A percentile compares a stretch with the other conserved stretches of the same genome.
Evolutionary conservation across 2,797 vertebrate species (phyloP).

Genomic region (Moxostoma hubbsi): DNA sequence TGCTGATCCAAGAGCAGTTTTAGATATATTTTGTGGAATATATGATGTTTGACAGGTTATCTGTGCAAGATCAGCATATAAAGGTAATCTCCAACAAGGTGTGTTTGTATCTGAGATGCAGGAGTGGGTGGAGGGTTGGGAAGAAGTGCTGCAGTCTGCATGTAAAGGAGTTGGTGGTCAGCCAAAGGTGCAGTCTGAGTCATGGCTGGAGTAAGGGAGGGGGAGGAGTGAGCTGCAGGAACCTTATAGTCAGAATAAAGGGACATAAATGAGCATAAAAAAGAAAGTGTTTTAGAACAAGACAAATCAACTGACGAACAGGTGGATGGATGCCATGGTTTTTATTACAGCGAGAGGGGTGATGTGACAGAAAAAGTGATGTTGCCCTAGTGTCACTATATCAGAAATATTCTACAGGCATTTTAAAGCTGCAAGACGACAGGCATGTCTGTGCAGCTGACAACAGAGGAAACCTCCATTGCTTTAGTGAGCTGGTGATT

Average conservation of each 20-base stretch:
- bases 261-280: neutral
- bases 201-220: constrained; percentile 28
- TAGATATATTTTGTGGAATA: neutral
- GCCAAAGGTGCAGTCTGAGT: constrained; percentile 55
- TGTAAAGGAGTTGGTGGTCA: constrained; percentile 57
- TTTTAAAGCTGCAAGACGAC: constrained; percentile 5
- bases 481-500: neutral
- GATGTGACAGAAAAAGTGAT: neutral
- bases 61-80: constrained; percentile 37
- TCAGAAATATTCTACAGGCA: constrained; percentile 6
- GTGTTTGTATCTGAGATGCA: constrained; percentile 40
- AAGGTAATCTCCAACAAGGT: constrained; percentile 25
- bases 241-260: constrained; percentile 20
- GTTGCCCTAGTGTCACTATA: neutral
- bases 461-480: neutral
- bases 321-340: constrained; percentile 3
- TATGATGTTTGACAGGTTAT: neutral
- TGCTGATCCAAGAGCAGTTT: constrained; percentile 1
- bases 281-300: neutral
- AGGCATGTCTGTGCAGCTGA: neutral
- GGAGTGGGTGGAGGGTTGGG: constrained; percentile 41
- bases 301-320: constrained; percentile 11
- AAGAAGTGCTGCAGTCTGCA: constrained; percentile 56
- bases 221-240: constrained; percentile 17
- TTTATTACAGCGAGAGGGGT: neutral